A percentile compares a stretch with the other conserved stretches of the same genome.
phyloP scores from a whole-genome alignment of 2,797 vertebrate genomes.

The Danio aesculapii region DNA sequence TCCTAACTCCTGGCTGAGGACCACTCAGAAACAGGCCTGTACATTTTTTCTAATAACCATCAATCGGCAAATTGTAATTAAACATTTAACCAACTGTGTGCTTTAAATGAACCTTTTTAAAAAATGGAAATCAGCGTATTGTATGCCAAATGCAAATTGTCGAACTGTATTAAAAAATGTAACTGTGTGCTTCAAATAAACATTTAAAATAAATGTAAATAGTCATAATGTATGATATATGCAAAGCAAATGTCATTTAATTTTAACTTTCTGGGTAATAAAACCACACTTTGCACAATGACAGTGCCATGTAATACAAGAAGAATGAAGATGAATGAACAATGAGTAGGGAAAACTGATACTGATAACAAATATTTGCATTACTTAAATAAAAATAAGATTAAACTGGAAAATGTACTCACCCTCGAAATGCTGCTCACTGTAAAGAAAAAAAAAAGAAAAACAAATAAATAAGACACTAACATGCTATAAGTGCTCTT shows the following conservation, averaged over 20 bases:
- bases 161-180: too few species aligned
- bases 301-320: neutral
- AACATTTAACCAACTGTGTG: too few species aligned
- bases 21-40: too few species aligned
- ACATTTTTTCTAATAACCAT: too few species aligned
- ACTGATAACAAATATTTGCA: neutral
- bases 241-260: neutral
- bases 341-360: neutral
- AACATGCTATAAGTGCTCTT: neutral
- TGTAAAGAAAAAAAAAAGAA: slow-evolving; percentile 68
- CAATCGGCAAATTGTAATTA: too few species aligned
- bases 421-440: slow-evolving; percentile 91
- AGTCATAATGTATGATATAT: neutral
- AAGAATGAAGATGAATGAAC: neutral
- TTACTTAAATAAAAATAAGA: neutral
- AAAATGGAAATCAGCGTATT: neutral
- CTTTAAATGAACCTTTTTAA: too few species aligned
- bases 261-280: neutral
- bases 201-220: too few species aligned
- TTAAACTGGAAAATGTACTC: slow-evolving; percentile 71
- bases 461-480: slow-evolving; percentile 36
- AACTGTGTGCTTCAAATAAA: too few species aligned
- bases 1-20: too few species aligned
- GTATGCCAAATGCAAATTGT: neutral
- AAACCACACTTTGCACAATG: neutral